These are phyloP conservation scores for Chouioia cunea DNA, from an alignment of 2,888 invertebrate species.

Conservation along the genomic window DNA sequence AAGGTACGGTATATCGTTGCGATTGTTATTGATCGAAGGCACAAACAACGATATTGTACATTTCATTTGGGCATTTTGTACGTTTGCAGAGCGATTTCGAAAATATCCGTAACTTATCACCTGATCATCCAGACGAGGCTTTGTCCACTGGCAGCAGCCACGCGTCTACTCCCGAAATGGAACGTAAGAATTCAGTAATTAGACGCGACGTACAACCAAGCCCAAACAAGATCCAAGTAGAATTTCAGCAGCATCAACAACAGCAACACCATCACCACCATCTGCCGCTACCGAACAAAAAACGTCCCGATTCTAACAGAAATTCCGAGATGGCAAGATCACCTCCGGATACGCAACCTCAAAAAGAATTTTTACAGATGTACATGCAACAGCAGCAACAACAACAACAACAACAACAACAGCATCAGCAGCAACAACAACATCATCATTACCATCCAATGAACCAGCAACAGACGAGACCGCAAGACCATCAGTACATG, in stretches of 20 bases:
- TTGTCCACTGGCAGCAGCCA: slow-evolving; percentile 68
- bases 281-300: slow-evolving; percentile 66
- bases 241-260: slow-evolving; percentile 63
- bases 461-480: slow-evolving; percentile 64
- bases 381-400: slow-evolving; percentile 66
- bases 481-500: slow-evolving; percentile 52
- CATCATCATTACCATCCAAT: slow-evolving; percentile 54
- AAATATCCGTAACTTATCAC: slow-evolving; percentile 55
- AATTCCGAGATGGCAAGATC: slow-evolving; percentile 56
- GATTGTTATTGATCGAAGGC: neutral
- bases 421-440: slow-evolving; percentile 65
- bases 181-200: slow-evolving; percentile 67
- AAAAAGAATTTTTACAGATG: slow-evolving; percentile 72
- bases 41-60: slow-evolving; percentile 6
- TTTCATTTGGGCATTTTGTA: slow-evolving; percentile 19
- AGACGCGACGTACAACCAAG: slow-evolving; percentile 59
- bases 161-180: slow-evolving; percentile 69
- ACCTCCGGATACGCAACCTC: slow-evolving; percentile 65
- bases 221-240: slow-evolving; percentile 61
- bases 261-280: slow-evolving; percentile 68
- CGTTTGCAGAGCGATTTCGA: slow-evolving; percentile 54
- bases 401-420: slow-evolving; percentile 63
- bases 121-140: slow-evolving; percentile 61
- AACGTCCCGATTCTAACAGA: slow-evolving; percentile 53
- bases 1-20: slow-evolving; percentile 68